Percentiles rank a stretch among this genome's conserved stretches.
phyloP scores from a whole-genome alignment of 1,140 invertebrate genomes.

The Sarcophaga peregrina region DNA sequence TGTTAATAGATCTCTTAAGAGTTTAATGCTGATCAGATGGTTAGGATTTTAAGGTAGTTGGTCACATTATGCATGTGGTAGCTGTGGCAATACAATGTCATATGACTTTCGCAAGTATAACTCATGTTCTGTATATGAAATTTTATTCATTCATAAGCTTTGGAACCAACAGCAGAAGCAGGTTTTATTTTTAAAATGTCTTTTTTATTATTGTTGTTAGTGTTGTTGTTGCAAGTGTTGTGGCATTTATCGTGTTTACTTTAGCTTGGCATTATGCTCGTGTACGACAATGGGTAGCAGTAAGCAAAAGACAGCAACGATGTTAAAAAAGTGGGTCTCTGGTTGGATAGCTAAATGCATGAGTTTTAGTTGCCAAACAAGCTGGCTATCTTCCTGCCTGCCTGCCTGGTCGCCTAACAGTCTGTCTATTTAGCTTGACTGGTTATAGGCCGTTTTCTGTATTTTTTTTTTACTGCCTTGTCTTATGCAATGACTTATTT shows the following conservation, averaged over 20 bases:
- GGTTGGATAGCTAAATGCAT: neutral
- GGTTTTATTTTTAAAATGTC: neutral
- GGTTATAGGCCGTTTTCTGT: neutral
- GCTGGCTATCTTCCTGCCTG: neutral
- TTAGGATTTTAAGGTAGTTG: neutral
- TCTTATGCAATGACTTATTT: neutral
- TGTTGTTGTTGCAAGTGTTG: neutral
- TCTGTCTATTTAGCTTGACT: neutral
- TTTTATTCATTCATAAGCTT: slow-evolving; percentile 35
- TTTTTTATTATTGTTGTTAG: too few species aligned
- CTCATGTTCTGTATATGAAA: slow-evolving; percentile 26
- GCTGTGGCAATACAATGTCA: neutral
- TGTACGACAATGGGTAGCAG: neutral
- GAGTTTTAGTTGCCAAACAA: neutral
- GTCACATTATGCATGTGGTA: neutral
- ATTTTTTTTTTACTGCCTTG: too few species aligned
- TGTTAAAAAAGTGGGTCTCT: neutral
- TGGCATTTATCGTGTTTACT: neutral
- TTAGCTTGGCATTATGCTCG: neutral
- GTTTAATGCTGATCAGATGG: too few species aligned
- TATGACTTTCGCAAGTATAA: slow-evolving; percentile 32
- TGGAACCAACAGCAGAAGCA: neutral
- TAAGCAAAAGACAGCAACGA: too few species aligned
- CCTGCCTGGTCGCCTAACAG: neutral
- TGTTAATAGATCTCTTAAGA: too few species aligned